phyloP scores from a whole-genome alignment of 2,113 vertebrate genomes.

The Saguinus imperator region DNA sequence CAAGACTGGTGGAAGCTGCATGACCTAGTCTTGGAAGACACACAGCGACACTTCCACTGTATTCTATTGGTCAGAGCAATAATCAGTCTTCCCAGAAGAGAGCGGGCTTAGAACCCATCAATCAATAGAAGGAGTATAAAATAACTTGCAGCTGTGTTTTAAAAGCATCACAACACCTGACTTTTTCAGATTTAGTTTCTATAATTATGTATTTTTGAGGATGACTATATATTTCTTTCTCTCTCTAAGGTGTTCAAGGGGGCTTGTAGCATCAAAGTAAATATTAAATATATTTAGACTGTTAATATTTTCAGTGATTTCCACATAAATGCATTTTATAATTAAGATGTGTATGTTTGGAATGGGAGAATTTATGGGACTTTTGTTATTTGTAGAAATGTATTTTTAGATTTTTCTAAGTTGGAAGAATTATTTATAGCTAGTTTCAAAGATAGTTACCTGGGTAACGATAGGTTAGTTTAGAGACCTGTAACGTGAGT shows the following conservation, averaged over 20 bases:
- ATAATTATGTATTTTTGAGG: neutral
- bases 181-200: neutral
- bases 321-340: neutral
- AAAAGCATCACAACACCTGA: neutral
- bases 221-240: neutral
- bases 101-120: neutral
- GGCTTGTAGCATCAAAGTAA: neutral
- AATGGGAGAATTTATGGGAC: neutral
- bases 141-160: neutral
- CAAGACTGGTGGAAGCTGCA: neutral
- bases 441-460: neutral
- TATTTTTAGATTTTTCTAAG: neutral
- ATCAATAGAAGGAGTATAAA: neutral
- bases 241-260: neutral
- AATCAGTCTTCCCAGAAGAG: neutral
- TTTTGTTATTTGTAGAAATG: neutral
- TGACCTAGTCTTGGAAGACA: neutral
- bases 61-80: neutral
- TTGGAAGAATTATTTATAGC: neutral
- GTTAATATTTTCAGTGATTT: neutral
- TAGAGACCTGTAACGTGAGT: neutral
- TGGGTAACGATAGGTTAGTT: neutral
- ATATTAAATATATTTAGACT: neutral
- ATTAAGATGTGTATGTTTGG: neutral
- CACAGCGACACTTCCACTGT: neutral